A percentile compares a stretch with the other conserved stretches of the same genome.
phyloP scores from a whole-genome alignment of 2,113 vertebrate genomes.

The Raphicerus campestris region DNA sequence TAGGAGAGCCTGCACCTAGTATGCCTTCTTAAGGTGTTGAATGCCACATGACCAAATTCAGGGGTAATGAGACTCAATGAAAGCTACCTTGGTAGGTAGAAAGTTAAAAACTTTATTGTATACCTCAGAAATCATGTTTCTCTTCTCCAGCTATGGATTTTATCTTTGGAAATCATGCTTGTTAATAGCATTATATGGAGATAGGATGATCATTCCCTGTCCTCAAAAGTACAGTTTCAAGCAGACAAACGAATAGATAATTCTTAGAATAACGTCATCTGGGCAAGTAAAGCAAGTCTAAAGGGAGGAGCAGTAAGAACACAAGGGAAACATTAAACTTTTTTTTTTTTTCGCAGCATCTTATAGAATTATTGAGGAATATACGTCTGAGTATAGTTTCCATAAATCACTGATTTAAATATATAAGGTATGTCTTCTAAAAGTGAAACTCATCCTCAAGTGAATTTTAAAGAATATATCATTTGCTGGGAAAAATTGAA shows the following conservation, averaged over 20 bases:
- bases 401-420: constrained; percentile 7
- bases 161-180: constrained; percentile 19
- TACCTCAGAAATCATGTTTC: neutral
- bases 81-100: neutral
- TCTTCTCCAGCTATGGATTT: neutral
- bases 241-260: constrained; percentile 2
- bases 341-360: neutral
- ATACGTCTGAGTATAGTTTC: neutral
- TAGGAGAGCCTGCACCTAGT: neutral
- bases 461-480: constrained; percentile 21
- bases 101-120: neutral
- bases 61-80: neutral
- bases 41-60: neutral
- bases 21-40: neutral
- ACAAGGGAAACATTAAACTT: neutral
- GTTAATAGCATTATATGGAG: neutral
- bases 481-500: neutral
- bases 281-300: neutral
- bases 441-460: constrained; percentile 9
- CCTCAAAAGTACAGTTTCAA: neutral
- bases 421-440: neutral
- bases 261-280: constrained; percentile 20
- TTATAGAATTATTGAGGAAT: constrained; percentile 18
- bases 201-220: neutral
- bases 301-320: neutral